These are phyloP conservation scores for Papilio elwesi DNA, from an alignment of 2,888 invertebrate genomes.

Conservation along the genomic window DNA sequence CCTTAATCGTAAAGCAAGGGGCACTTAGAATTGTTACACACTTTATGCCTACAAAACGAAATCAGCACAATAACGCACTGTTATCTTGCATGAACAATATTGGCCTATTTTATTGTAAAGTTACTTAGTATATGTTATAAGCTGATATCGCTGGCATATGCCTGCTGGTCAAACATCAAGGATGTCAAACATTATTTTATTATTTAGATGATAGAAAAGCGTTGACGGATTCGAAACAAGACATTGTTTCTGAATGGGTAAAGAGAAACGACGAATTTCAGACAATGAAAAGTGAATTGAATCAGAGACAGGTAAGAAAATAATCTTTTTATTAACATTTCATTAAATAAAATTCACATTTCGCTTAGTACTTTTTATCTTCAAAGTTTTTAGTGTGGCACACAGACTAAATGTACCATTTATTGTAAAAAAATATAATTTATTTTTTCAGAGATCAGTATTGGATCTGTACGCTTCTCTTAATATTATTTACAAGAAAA, in stretches of 20 bases:
- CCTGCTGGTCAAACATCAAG: too few relatives aligned
- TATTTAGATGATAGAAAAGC: constrained; percentile 57
- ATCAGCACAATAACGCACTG: too few relatives aligned
- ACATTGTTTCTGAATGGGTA: constrained; percentile 63
- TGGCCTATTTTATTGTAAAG: too few relatives aligned
- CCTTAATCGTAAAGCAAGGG: too few relatives aligned
- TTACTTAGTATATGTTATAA: too few relatives aligned
- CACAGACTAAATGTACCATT: too few relatives aligned
- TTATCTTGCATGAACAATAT: too few relatives aligned
- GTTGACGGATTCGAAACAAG: constrained; percentile 52
- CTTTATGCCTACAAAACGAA: too few relatives aligned
- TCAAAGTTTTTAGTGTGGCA: background rate
- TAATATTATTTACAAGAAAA: constrained; percentile 59
- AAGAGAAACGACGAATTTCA: constrained; percentile 64
- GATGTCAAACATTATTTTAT: background rate
- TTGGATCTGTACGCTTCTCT: constrained; percentile 64
- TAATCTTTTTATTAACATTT: background rate
- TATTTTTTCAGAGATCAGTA: constrained; percentile 58
- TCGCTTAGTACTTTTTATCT: background rate
- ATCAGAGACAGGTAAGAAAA: constrained; percentile 62
- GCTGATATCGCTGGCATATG: too few relatives aligned
- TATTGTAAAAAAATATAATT: too few relatives aligned
- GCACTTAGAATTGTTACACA: too few relatives aligned
- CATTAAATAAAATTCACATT: background rate
- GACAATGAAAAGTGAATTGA: constrained; percentile 66